Evolutionary conservation across 2,113 vertebrate species (phyloP).

Genomic region (Psittacara wagleri): DNA sequence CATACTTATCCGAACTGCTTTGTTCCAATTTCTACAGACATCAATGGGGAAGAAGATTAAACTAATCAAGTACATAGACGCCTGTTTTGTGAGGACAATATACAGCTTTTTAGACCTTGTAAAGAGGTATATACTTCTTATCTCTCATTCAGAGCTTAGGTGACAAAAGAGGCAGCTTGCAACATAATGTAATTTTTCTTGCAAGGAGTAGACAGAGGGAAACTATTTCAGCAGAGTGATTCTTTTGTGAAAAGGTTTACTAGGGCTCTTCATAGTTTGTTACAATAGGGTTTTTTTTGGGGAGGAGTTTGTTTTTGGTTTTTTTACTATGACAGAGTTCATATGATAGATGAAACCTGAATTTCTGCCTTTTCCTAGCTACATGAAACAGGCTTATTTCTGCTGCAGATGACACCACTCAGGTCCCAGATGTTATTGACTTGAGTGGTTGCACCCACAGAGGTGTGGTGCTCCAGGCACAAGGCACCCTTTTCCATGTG

Average conservation of each 20-base stretch:
- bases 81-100: not conserved
- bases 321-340: not conserved
- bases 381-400: not conserved
- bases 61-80: not conserved
- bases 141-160: not conserved
- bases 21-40: not conserved
- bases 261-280: not conserved
- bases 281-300: not conserved
- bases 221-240: not conserved
- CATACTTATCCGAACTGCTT: not conserved
- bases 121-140: not conserved
- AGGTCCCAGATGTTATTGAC: accelerated
- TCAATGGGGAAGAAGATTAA: not conserved
- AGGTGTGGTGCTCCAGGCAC: accelerated
- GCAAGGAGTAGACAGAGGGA: not conserved
- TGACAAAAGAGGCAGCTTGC: not conserved
- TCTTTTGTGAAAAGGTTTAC: not conserved
- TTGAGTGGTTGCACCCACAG: not conserved
- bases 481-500: accelerated
- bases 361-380: not conserved
- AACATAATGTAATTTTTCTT: not conserved
- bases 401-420: not conserved
- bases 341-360: not conserved
- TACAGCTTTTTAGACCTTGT: not conserved
- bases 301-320: not conserved